These are phyloP conservation scores for Apistogramma diplotaenia DNA, from an alignment of 2,113 vertebrate species.

Conservation along the genomic window DNA sequence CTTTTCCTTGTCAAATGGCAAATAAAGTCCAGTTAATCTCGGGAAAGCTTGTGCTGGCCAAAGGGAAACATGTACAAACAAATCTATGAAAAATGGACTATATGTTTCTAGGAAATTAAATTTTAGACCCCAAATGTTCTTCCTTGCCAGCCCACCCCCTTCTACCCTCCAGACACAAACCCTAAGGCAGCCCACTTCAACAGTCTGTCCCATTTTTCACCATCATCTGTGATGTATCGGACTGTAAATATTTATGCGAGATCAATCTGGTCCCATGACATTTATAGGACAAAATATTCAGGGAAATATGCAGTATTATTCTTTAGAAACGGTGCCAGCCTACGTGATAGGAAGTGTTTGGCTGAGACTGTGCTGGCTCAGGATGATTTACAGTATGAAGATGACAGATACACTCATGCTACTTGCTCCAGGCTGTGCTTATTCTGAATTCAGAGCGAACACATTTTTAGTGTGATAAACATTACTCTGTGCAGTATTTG, in stretches of 20 bases:
- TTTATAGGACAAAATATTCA: background rate
- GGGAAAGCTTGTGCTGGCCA: conserved; percentile 45
- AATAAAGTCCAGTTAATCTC: conserved; percentile 66
- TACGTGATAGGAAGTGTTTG: background rate
- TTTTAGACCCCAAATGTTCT: background rate
- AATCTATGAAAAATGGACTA: conserved; percentile 35
- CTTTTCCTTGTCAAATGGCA: conserved; percentile 54
- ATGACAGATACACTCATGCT: background rate
- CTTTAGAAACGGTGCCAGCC: background rate
- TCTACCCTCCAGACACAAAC: background rate
- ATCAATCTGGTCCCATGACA: background rate
- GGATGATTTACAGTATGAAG: background rate
- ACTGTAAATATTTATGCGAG: background rate
- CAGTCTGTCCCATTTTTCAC: background rate
- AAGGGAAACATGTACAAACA: conserved; percentile 46
- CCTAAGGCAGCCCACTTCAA: background rate
- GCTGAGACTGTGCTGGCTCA: background rate
- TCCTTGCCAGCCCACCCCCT: background rate
- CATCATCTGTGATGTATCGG: background rate
- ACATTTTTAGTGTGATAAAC: background rate
- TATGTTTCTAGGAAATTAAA: conserved; percentile 38
- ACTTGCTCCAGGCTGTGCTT: background rate
- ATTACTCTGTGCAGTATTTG: background rate
- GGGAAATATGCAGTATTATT: background rate
- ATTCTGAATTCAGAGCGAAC: background rate